Base-by-base conservation (phyloP, 2,113 vertebrate genomes). In the Syrrhaptes paradoxus region DNA sequence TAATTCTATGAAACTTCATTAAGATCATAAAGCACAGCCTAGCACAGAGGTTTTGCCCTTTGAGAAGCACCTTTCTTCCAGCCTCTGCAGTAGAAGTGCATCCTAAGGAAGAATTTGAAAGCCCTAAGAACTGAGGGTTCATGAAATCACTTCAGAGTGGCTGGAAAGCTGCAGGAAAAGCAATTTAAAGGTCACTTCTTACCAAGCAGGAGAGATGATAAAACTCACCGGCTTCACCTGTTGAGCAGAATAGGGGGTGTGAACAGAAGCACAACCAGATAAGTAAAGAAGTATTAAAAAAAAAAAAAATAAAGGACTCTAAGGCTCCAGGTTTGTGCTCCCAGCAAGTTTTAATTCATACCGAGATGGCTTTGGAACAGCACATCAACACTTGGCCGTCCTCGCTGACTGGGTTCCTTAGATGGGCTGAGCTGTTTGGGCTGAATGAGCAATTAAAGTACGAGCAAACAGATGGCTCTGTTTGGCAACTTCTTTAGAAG, bases 401-500 rank as follows among this genome's bases (percentile, higher is more conserved):
- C 45, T 34, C 1, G 1, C 43, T 52, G 55, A 43, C 62, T 3
- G 41, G 20, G 25, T 59, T 15, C 52, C 75, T 74, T 26, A 19
- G 32, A 82, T 57, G 29, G 6, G 21, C 25, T 13, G 80, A 94
- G 87, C 54, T 51, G 48, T n/a, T 76, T 18, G 86, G 79, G 88
- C 90, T 72, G 67, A 78, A n/a, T 6, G 67, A 85, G 79, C 93
- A 96, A 76, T 80, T 34, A 72, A 55, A 90, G 91, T 11, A 17
- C 10, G 25, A 65, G 75, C 65, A 88, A 96, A 72, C 91, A 96
- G 72, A 92, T 73, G 89, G 93, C 82, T 88, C 49, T 29, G 7
- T n/a, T 88, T 89, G 85, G 94, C 90, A 90, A 59, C 83, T 72
- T 68, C 75, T 66, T 43, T 61, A 19, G 34, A 93, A 95, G 93